These are phyloP conservation scores for Garrulus glandarius DNA, from an alignment of 2,797 vertebrate species.

Conservation along the genomic window DNA sequence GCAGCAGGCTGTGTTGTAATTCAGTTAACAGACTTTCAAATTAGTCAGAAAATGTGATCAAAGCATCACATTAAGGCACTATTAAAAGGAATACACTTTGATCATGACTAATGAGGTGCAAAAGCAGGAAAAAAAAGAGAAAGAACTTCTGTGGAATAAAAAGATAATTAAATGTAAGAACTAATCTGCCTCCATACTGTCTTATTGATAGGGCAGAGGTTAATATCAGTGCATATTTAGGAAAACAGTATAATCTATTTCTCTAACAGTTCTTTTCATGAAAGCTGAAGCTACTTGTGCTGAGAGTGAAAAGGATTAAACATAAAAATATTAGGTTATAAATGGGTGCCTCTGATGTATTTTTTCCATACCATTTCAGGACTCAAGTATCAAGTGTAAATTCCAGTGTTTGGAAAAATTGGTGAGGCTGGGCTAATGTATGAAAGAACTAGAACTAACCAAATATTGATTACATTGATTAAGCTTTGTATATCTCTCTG, in stretches of 20 bases:
- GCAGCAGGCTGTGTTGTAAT: background rate
- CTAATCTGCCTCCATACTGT: background rate
- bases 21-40: conserved; percentile 26
- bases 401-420: background rate
- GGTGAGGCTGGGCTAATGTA: background rate
- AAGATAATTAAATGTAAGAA: conserved; percentile 12
- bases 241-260: background rate
- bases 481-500: background rate
- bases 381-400: background rate
- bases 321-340: background rate
- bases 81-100: conserved; percentile 51
- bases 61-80: conserved; percentile 37
- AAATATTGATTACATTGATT: background rate
- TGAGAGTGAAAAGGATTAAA: background rate
- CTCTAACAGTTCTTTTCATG: background rate
- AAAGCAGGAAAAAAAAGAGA: background rate
- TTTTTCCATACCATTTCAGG: background rate
- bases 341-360: background rate
- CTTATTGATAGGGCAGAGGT: conserved; percentile 14
- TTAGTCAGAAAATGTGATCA: conserved; percentile 52
- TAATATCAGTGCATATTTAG: background rate
- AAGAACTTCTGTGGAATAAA: background rate
- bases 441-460: background rate
- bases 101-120: conserved; percentile 57
- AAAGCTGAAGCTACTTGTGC: background rate